Conservation (phyloP, 1,140 invertebrate genomes). For the Zaprionus africanus region DNA sequence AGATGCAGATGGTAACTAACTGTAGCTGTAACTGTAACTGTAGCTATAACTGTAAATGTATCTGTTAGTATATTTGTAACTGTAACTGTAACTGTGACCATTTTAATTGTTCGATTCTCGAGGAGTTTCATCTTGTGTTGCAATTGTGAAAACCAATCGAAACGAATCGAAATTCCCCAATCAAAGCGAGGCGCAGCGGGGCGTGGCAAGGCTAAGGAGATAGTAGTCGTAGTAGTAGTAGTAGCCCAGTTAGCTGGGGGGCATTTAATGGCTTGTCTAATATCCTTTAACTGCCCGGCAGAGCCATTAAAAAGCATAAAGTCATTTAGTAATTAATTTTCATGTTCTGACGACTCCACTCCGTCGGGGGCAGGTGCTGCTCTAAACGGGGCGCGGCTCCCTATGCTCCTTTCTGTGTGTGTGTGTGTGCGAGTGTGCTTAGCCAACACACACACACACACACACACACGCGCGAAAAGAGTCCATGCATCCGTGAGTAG, state of each 20-base stretch:
- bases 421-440: not conserved
- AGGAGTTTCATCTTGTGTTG: not conserved
- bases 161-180: constrained; percentile 27
- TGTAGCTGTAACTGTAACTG: not conserved
- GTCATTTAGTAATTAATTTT: constrained; percentile 83
- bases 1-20: not conserved
- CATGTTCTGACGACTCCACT: constrained; percentile 58
- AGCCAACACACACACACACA: constrained; percentile 40
- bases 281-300: constrained; percentile 78
- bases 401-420: not conserved
- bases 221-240: not conserved
- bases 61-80: not conserved
- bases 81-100: constrained; percentile 6
- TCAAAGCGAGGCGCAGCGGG: constrained; percentile 20
- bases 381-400: constrained; percentile 3
- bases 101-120: constrained; percentile 26
- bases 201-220: constrained; percentile 36
- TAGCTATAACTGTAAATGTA: not conserved
- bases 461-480: constrained; percentile 15
- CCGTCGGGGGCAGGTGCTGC: constrained; percentile 21
- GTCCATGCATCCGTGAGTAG: constrained; percentile 30
- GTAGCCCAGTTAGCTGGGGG: constrained; percentile 20
- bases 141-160: constrained; percentile 3
- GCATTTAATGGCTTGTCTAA: constrained; percentile 80
- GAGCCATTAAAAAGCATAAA: constrained; percentile 80